Conservation (phyloP, 2,888 invertebrate species). For the Julus scandinavius region DNA sequence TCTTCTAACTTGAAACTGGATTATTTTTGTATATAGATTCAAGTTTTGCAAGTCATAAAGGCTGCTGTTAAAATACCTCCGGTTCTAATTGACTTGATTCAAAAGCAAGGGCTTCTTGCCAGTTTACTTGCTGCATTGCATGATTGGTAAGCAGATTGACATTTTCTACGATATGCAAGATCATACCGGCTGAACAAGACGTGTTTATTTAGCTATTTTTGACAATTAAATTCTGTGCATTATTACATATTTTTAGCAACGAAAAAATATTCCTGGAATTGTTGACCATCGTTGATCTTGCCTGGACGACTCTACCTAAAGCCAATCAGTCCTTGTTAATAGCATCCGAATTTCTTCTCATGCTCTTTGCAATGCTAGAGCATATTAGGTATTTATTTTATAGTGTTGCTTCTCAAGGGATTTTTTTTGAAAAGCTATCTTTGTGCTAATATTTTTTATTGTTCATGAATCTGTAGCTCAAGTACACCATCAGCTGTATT, state of each 20-base stretch:
- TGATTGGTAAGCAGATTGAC: neutral
- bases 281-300: neutral
- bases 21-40: neutral
- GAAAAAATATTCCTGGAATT: neutral
- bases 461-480: neutral
- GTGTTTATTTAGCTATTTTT: neutral
- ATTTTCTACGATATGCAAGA: neutral
- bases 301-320: neutral
- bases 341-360: neutral
- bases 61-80: conserved; percentile 35
- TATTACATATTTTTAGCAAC: neutral
- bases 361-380: neutral
- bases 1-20: neutral
- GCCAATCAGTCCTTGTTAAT: neutral
- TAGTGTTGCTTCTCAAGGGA: neutral
- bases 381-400: neutral
- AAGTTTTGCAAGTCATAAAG: conserved; percentile 22
- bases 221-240: neutral
- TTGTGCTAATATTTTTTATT: neutral
- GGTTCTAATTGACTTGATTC: neutral
- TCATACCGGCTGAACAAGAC: neutral
- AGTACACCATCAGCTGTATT: neutral
- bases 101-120: conserved; percentile 21
- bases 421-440: neutral
- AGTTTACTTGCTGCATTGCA: neutral